Evolutionary conservation across 2,888 invertebrate species (phyloP).

Genomic region (Ypsolopha scabrella): DNA sequence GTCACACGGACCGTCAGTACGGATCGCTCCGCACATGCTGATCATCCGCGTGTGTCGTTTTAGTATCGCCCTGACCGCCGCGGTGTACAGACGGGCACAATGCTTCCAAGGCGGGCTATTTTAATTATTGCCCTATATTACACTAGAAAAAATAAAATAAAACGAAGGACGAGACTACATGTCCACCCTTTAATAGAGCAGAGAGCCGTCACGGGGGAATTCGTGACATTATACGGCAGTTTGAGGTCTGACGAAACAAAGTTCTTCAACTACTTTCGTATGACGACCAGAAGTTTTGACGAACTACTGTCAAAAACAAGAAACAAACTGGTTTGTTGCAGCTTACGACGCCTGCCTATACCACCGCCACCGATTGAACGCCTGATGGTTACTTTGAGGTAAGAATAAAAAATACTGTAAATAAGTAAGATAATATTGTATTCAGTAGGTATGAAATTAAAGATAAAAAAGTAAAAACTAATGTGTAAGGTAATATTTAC

Average conservation of each 20-base stretch:
- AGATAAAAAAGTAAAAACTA: background rate
- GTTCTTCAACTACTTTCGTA: slow-evolving; percentile 17
- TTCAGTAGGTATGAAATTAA: background rate
- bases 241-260: slow-evolving; percentile 5
- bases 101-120: background rate
- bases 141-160: background rate
- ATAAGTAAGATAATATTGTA: background rate
- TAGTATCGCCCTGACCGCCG: background rate
- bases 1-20: no score
- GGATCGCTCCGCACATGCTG: no score
- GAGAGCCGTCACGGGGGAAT: background rate
- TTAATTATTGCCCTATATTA: background rate
- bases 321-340: slow-evolving; percentile 19
- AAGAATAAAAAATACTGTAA: slow-evolving; percentile 7
- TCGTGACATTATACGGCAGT: slow-evolving; percentile 4
- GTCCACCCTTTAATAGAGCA: background rate
- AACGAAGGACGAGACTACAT: background rate
- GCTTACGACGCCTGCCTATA: slow-evolving; percentile 17
- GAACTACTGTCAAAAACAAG: slow-evolving; percentile 12
- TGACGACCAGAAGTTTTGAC: slow-evolving; percentile 15
- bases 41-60: background rate
- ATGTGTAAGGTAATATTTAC: background rate
- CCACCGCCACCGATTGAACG: slow-evolving; percentile 13
- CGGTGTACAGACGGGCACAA: background rate
- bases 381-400: slow-evolving; percentile 16